Conservation (phyloP, 2,113 vertebrate species). For the Neotragus moschatus region DNA sequence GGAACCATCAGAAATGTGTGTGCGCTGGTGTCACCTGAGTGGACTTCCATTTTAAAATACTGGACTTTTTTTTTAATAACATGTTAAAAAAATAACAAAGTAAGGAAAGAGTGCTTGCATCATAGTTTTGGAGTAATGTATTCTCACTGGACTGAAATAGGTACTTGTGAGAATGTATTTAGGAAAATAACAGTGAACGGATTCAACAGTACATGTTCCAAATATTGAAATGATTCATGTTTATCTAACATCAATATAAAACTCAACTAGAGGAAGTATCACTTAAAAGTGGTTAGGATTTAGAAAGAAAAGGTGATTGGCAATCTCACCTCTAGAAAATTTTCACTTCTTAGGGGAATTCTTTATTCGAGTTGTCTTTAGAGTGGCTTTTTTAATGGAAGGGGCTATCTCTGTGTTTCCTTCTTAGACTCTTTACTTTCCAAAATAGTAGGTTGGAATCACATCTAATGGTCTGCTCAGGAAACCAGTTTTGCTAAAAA, state of each 20-base stretch:
- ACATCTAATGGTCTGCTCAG: not conserved
- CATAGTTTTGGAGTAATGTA: not conserved
- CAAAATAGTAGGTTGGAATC: not conserved
- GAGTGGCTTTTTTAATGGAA: not conserved
- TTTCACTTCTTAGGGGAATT: not conserved
- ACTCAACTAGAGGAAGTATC: not conserved
- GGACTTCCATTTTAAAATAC: not conserved
- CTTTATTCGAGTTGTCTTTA: not conserved
- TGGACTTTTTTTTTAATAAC: not conserved
- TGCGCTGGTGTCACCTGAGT: not conserved
- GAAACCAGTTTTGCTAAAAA: not conserved
- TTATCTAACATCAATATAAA: not conserved
- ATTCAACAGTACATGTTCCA: not conserved
- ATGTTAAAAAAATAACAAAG: not conserved
- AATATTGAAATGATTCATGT: not conserved
- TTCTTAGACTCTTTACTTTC: not conserved
- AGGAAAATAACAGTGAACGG: not conserved
- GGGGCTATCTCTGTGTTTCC: not conserved
- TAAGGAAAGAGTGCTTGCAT: not conserved
- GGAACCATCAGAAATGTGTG: not conserved
- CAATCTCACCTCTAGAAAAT: not conserved
- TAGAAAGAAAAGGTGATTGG: not conserved
- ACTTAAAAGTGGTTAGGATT: not conserved
- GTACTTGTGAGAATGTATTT: not conserved
- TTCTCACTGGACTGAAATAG: not conserved